A percentile compares a stretch with the other conserved stretches of the same genome.
Evolutionary conservation across 2,797 vertebrate species (phyloP).

Genomic region (Crenuchus spilurus): DNA sequence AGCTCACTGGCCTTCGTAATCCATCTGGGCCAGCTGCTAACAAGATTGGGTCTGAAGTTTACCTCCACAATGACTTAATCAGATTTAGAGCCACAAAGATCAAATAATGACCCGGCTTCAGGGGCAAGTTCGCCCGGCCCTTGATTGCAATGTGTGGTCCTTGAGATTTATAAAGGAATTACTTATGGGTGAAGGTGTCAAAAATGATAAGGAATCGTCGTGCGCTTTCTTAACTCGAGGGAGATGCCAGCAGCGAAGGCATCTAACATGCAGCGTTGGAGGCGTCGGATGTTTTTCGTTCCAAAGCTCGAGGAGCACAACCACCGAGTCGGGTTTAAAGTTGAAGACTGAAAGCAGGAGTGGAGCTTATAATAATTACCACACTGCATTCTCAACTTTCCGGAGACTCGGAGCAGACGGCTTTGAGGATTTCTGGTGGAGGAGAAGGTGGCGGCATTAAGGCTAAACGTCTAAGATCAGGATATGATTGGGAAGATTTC

Average conservation of each 20-base stretch:
- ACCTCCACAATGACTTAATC: slow-evolving; percentile 99
- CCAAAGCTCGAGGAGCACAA: not conserved
- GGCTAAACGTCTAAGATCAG: slow-evolving; percentile 51
- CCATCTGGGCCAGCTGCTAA: slow-evolving; percentile 99
- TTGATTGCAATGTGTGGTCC: slow-evolving; percentile 99
- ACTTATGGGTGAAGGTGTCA: slow-evolving; percentile 75
- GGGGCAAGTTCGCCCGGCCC: slow-evolving; percentile 98
- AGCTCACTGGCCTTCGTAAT: slow-evolving; percentile 98
- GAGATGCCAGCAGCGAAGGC: not conserved
- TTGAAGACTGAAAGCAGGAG: slow-evolving; percentile 63
- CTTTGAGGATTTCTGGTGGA: slow-evolving; percentile 32
- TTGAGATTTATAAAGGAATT: slow-evolving; percentile 96
- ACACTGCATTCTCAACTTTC: slow-evolving; percentile 25
- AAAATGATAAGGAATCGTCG: slow-evolving; percentile 59
- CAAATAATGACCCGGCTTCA: slow-evolving; percentile 99
- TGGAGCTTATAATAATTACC: slow-evolving; percentile 66
- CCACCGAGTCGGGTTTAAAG: slow-evolving; percentile 73
- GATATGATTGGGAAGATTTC: slow-evolving; percentile 78
- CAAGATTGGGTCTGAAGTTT: slow-evolving; percentile 99
- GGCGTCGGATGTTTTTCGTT: not conserved
- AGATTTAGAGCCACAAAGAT: slow-evolving; percentile 99
- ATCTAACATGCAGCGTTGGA: not conserved
- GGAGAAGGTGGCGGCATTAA: slow-evolving; percentile 31
- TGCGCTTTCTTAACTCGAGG: not conserved
- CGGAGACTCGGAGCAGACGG: not conserved